Conservation (phyloP, 2,888 invertebrate genomes). For the Amaurobius ferox region DNA sequence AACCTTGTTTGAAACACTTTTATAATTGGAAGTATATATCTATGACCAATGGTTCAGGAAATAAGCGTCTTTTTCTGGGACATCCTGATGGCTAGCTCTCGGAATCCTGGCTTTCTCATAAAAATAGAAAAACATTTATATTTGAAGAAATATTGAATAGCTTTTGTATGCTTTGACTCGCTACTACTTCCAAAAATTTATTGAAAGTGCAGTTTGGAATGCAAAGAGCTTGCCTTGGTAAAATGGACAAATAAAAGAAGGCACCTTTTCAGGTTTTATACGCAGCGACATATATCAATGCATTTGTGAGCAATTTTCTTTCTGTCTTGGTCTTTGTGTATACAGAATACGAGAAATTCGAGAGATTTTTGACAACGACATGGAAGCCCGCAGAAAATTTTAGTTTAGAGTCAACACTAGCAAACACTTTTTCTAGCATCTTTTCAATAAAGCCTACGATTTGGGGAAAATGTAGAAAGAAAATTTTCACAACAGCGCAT, state of each 20-base stretch:
- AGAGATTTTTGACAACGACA: neutral
- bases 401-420: neutral
- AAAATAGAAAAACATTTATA: too few species aligned
- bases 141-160: neutral
- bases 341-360: neutral
- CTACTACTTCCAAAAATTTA: neutral
- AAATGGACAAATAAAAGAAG: neutral
- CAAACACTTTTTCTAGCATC: neutral
- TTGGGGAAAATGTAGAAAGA: neutral
- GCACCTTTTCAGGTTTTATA: constrained; percentile 12
- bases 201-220: neutral
- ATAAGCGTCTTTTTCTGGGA: too few species aligned
- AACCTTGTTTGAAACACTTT: too few species aligned
- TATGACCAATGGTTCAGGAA: too few species aligned
- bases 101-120: too few species aligned
- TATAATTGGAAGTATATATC: too few species aligned
- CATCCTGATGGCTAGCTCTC: too few species aligned
- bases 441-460: neutral
- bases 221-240: neutral
- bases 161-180: neutral
- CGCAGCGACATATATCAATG: constrained; percentile 2
- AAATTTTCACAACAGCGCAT: too few species aligned
- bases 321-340: neutral
- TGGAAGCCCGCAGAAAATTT: constrained; percentile 2
- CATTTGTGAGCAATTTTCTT: neutral